Base-by-base conservation (phyloP, 2,888 invertebrate genomes). In the Pogonocherus hispidulus region DNA sequence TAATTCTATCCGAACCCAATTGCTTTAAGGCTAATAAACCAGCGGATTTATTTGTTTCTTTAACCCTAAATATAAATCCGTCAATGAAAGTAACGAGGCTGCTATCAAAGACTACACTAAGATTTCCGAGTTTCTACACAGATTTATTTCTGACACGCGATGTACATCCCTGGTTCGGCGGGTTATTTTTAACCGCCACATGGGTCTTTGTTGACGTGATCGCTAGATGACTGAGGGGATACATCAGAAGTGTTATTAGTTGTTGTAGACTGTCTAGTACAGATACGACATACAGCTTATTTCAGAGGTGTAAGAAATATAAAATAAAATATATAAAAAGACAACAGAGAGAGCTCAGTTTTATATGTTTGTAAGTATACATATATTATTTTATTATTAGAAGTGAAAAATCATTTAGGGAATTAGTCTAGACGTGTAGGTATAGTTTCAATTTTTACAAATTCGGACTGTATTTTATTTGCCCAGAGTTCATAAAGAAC, bases 111-210 rank as follows among this genome's bases (percentile, higher is more conserved):
- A 16, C 44, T 44, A 57, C 57, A 46, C 57, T 46, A 23, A 11
- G 22, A 56, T 14, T 56, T 44, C 57, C 20, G 20, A 46, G 44
- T 52, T 52, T 22, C 32, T 9, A 57, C 57, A 22, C 44, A 22
- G 44, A 44, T 57, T 57, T 57, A 57, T 57, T 57, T 57, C 16
- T n/a, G 46, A 18, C 41, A 57, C 44, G 57, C 44, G 41, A 44
- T 19, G 57, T 57, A 44, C 8, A 16, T 4, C 18, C 11, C 23
- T 22, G 37, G n/a, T 19, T n/a, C 22, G 14, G 20, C 3, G 44
- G 22, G 14, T 44, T 57, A 57, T 57, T 57, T 57, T 57, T 57
- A 46, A 35, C 6, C 23, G 22, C 37, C 37, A 55, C 14, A 57
- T 44, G 57, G 55, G 35, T 41, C 57, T 14, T 57, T 44, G 57